Evolutionary conservation across 35 echinoderm and acorn worm species (phyloP).

Genomic region (Strongylocentrotus purpuratus): DNA sequence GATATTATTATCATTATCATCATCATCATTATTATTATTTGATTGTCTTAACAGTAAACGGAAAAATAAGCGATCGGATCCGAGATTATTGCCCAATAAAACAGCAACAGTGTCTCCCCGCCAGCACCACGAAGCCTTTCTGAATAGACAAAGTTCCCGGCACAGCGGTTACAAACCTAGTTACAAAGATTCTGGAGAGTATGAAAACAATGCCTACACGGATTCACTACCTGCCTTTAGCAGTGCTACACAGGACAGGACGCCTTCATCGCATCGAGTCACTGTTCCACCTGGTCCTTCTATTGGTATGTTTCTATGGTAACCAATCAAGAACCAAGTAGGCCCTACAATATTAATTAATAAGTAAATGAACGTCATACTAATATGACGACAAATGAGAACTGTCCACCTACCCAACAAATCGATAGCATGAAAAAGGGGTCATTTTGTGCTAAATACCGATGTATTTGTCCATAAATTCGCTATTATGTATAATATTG

Average conservation of each 20-base stretch:
- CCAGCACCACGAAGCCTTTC: background rate
- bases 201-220: constrained; percentile 17
- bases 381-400: too few species aligned
- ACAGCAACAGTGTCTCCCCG: constrained; percentile 6
- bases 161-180: background rate
- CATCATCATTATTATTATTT: background rate
- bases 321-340: background rate
- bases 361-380: too few species aligned
- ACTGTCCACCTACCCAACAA: too few species aligned
- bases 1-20: too few species aligned
- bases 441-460: too few species aligned
- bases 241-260: background rate
- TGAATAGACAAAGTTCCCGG: background rate
- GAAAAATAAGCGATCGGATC: background rate
- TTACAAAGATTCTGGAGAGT: background rate
- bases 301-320: background rate
- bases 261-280: background rate
- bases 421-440: too few species aligned
- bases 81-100: background rate
- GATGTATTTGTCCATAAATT: too few species aligned
- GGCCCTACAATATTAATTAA: too few species aligned
- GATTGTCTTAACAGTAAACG: background rate
- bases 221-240: constrained; percentile 1
- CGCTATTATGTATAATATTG: too few species aligned
- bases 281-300: constrained; percentile 13